A percentile compares a stretch with the other conserved stretches of the same genome.
phyloP scores from a whole-genome alignment of 2,113 vertebrate species.

The Microtus montanus region DNA sequence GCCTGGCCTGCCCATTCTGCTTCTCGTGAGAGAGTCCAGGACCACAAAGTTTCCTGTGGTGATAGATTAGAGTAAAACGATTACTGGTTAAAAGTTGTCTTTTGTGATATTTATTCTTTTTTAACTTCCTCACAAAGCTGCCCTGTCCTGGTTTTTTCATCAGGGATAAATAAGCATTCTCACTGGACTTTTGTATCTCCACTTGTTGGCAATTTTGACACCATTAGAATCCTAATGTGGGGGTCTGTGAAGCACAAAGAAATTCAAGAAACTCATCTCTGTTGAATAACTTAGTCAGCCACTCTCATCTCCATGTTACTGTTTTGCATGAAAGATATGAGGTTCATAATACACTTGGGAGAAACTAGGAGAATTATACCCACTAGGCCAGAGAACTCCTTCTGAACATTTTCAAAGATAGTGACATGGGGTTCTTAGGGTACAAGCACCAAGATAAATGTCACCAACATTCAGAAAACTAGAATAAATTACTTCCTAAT shows the following conservation, averaged over 20 bases:
- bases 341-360: not conserved
- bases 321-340: not conserved
- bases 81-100: not conserved
- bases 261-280: not conserved
- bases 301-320: too few species aligned
- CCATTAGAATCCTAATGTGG: not conserved
- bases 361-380: not conserved
- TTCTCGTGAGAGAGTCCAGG: accelerated
- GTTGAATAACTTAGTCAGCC: not conserved
- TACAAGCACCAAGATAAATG: not conserved
- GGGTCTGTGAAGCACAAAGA: not conserved
- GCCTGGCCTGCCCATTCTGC: not conserved
- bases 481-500: not conserved
- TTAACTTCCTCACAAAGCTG: not conserved
- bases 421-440: not conserved
- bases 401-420: not conserved
- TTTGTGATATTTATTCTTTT: not conserved
- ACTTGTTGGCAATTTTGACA: not conserved
- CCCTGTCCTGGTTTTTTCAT: not conserved
- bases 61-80: not conserved
- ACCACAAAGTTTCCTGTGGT: not conserved
- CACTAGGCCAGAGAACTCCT: not conserved
- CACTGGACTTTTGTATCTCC: accelerated
- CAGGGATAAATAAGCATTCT: not conserved
- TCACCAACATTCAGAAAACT: not conserved